Percentiles rank a stretch among this genome's conserved stretches.
These are phyloP conservation scores for Acleris emargana DNA, from an alignment of 2,888 invertebrate genomes.

Conservation along the genomic window DNA sequence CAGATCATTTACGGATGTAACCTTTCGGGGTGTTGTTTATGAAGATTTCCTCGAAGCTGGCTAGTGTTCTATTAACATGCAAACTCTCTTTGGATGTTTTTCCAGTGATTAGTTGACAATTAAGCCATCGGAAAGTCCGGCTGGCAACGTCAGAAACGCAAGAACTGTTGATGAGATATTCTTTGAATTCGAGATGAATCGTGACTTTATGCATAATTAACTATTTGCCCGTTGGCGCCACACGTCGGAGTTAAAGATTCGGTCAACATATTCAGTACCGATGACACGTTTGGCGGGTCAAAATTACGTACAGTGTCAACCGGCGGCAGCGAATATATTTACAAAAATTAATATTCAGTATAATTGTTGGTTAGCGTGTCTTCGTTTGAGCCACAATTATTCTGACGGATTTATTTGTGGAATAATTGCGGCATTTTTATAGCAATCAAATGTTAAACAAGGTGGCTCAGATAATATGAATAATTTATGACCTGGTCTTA, in stretches of 20 bases:
- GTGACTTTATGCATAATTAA: slow-evolving; percentile 76
- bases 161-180: slow-evolving; percentile 43
- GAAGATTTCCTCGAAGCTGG: slow-evolving; percentile 14
- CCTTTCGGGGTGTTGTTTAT: slow-evolving; percentile 11
- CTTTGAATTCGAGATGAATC: slow-evolving; percentile 62
- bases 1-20: slow-evolving; percentile 11
- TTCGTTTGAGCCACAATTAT: slow-evolving; percentile 12
- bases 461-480: slow-evolving; percentile 43
- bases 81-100: slow-evolving; percentile 5
- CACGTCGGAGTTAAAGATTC: slow-evolving; percentile 63
- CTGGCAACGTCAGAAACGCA: slow-evolving; percentile 37
- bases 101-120: slow-evolving; percentile 23
- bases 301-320: too few species aligned
- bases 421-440: slow-evolving; percentile 37
- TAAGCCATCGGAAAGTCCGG: slow-evolving; percentile 41
- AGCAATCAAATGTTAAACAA: slow-evolving; percentile 40
- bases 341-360: slow-evolving; percentile 55
- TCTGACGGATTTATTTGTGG: slow-evolving; percentile 54
- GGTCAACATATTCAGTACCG: slow-evolving; percentile 16
- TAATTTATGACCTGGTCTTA: slow-evolving; percentile 44
- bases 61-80: slow-evolving; percentile 10
- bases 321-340: slow-evolving; percentile 37
- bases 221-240: slow-evolving; percentile 75
- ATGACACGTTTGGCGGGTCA: slow-evolving; percentile 38
- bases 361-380: slow-evolving; percentile 54